Evolutionary conservation across 2,113 vertebrate species (phyloP), one percentile per base, ranked within the genome.

Genomic region (Myrmophylax atrothorax): DNA sequence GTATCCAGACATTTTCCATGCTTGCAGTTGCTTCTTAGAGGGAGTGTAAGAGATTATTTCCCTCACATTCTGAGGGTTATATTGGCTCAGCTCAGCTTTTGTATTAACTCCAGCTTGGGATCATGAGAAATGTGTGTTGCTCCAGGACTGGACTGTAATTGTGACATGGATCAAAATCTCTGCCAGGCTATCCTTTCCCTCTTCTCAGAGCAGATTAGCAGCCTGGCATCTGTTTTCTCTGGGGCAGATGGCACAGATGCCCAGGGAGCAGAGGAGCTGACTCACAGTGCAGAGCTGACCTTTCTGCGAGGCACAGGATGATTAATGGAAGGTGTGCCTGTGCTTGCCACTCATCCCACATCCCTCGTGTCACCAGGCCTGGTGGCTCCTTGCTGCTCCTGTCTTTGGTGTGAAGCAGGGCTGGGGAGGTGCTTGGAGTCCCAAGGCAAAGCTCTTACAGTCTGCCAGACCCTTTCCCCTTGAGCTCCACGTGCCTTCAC

Each of bases 201-300:
- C 73, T 96, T 63, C n/a, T 69, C 64, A 87, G 69, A 95, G 68
- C 72, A 77, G 93, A 88, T 77, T 94, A 92, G 56, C 82, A 92
- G 68, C 14, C 66, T 78, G 72, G 93, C 82, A 62, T 80, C 85
- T 94, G 90, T 87, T 80, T 90, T n/a, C 75, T 74, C 52, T 2
- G 3, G 79, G 64, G 67, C 66, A 8, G 70, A 68, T 67, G 88
- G 68, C 83, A 78, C 87, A 92, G 88, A 56, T 84, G 79, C 92
- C 74, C 25, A 1, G 7, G 3, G 37, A 80, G 81, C 42, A 46
- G 83, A 80, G 79, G 46, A 90, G 72, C 81, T 70, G 73, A 47
- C 83, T 89, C 84, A 22, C 87, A 68, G 63, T 3, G 1, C 42
- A 18, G 6, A 53, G 46, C 66, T 79, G 95, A 80, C 75, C 78